A percentile compares a stretch with the other conserved stretches of the same genome.
Evolutionary conservation across 1,140 invertebrate species (phyloP).

Genomic region (Delia radicum): DNA sequence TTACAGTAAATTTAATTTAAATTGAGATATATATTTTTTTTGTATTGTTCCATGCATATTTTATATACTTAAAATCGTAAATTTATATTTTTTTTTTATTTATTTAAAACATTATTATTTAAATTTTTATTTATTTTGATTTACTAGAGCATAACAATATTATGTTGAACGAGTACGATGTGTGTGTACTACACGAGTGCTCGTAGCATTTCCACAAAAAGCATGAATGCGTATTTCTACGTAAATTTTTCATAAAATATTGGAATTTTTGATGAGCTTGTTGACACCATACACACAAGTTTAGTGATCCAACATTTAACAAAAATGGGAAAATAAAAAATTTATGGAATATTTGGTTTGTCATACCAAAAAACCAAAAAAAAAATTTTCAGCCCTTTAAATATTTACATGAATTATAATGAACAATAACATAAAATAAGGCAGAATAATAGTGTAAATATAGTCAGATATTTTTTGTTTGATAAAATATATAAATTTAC

Average conservation of each 20-base stretch:
- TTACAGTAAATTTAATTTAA: not conserved
- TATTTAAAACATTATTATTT: not conserved
- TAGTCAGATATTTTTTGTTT: no score
- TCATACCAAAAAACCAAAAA: no score
- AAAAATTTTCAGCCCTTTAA: no score
- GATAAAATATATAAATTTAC: no score
- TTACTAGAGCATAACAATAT: conserved; percentile 14
- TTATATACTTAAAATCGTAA: not conserved
- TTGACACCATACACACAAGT: not conserved
- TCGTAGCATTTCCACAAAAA: not conserved
- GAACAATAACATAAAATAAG: no score
- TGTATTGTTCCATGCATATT: not conserved
- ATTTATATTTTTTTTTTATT: not conserved
- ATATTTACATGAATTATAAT: no score
- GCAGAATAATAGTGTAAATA: no score
- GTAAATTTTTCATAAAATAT: no score
- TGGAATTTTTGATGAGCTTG: not conserved
- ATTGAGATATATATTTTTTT: not conserved
- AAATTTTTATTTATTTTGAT: conserved; percentile 12
- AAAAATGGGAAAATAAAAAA: no score
- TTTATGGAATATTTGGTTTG: no score
- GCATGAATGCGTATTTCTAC: not conserved
- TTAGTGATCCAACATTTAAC: not conserved
- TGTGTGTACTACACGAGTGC: not conserved
- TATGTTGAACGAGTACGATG: no score